phyloP scores from a whole-genome alignment of 2,888 invertebrate genomes.

The Sinopyrophorus schimmeli region DNA sequence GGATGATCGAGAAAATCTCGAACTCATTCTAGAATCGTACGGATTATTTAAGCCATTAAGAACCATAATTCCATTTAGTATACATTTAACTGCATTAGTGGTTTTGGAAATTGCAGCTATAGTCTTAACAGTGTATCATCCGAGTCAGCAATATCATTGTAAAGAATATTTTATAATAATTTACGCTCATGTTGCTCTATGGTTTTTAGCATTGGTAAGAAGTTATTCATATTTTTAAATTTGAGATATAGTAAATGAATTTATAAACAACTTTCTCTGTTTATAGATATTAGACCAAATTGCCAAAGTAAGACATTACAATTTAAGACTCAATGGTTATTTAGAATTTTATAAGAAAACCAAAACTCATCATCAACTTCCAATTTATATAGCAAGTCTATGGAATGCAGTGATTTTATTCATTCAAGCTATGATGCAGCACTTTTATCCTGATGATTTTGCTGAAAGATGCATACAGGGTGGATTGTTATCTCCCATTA shows the following conservation, averaged over 20 bases:
- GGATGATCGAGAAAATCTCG: constrained; percentile 50
- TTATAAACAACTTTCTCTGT: too few relatives aligned
- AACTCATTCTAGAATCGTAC: constrained; percentile 52
- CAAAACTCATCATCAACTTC: constrained; percentile 62
- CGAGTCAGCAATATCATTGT: constrained; percentile 55
- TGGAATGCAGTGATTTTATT: constrained; percentile 64
- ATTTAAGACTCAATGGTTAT: constrained; percentile 66
- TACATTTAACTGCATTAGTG: constrained; percentile 47
- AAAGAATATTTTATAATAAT: constrained; percentile 63
- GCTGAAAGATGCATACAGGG: constrained; percentile 58
- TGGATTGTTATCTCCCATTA: constrained; percentile 59
- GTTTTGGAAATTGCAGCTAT: constrained; percentile 50
- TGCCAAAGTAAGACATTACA: constrained; percentile 63
- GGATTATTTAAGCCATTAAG: constrained; percentile 51
- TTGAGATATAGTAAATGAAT: too few relatives aligned
- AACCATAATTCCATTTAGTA: constrained; percentile 46
- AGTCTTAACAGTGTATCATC: constrained; percentile 49
- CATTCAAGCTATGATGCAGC: constrained; percentile 61
- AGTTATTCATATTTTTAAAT: constrained; percentile 9
- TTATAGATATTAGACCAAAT: constrained; percentile 62
- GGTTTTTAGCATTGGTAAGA: constrained; percentile 63
- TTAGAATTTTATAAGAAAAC: constrained; percentile 69
- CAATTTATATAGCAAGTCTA: constrained; percentile 65
- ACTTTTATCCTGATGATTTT: constrained; percentile 60
- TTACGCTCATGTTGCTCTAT: constrained; percentile 61